Evolutionary conservation across 2,888 invertebrate genomes (phyloP).

Genomic region (Baronia brevicornis): DNA sequence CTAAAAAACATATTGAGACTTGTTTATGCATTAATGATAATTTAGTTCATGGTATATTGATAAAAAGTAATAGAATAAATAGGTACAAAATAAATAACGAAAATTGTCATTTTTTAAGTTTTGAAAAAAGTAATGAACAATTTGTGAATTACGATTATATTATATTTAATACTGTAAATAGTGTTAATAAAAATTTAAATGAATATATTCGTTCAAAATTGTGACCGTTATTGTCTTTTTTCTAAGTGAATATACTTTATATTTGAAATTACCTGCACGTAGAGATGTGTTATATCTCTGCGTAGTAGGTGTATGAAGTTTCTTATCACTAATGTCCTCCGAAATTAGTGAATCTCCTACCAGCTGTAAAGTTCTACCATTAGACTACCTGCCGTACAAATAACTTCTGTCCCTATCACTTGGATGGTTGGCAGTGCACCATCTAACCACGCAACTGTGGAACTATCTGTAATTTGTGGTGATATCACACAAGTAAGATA

Average conservation of each 20-base stretch:
- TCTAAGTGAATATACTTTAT: too few species aligned
- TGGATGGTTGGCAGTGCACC: too few species aligned
- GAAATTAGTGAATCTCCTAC: too few species aligned
- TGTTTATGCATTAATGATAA: slow-evolving; percentile 5
- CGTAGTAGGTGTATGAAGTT: too few species aligned
- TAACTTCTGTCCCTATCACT: too few species aligned
- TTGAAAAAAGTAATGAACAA: neutral
- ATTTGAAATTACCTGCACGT: neutral
- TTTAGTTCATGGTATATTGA: slow-evolving; percentile 5
- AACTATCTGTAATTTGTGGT: too few species aligned
- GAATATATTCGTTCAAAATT: slow-evolving; percentile 10
- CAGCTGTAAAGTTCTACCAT: too few species aligned
- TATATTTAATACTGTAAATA: slow-evolving; percentile 5
- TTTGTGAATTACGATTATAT: slow-evolving; percentile 3
- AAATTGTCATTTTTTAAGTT: neutral
- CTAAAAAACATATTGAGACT: neutral
- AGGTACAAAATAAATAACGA: slow-evolving; percentile 2
- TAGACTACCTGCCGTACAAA: too few species aligned
- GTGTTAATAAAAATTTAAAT: neutral
- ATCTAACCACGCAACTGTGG: too few species aligned
- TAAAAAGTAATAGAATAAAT: neutral
- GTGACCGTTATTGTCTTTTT: slow-evolving; percentile 1
- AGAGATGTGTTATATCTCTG: neutral
- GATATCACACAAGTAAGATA: too few species aligned
- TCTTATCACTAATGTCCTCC: too few species aligned